A percentile compares a stretch with the other conserved stretches of the same genome.
These are phyloP conservation scores for Orthonevra nobilis DNA, from an alignment of 2,888 invertebrate genomes.

Conservation along the genomic window DNA sequence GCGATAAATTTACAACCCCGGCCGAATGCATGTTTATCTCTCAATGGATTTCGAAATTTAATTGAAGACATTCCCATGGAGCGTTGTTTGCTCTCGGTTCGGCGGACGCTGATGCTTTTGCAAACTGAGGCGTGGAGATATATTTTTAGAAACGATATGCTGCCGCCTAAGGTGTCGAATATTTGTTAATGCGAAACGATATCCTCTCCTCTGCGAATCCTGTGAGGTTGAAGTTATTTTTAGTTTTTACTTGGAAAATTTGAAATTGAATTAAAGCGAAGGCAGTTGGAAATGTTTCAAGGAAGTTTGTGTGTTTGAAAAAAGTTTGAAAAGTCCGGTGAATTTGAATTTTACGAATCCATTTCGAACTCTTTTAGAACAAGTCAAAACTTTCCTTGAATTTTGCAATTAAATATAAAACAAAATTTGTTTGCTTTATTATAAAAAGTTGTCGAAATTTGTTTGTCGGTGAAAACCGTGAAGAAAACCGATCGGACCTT, in stretches of 20 bases:
- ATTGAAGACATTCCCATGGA: constrained; percentile 65
- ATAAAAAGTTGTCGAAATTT: too few relatives aligned
- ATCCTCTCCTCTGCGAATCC: constrained; percentile 8
- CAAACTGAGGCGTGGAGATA: not conserved
- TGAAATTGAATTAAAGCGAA: too few relatives aligned
- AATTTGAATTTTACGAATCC: not conserved
- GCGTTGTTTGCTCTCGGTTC: not conserved
- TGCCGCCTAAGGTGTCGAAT: constrained; percentile 21
- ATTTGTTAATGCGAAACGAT: constrained; percentile 8
- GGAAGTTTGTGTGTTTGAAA: not conserved
- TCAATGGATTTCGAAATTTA: constrained; percentile 45
- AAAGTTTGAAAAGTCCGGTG: not conserved
- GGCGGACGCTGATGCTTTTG: not conserved
- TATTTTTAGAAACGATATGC: constrained; percentile 51
- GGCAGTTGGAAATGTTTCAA: too few relatives aligned
- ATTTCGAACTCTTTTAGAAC: too few relatives aligned
- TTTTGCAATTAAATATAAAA: not conserved
- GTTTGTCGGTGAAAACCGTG: too few relatives aligned
- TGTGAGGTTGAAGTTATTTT: constrained; percentile 23
- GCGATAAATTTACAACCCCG: constrained; percentile 11
- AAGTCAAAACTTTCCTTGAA: too few relatives aligned
- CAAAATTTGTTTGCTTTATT: too few relatives aligned
- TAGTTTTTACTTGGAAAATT: too few relatives aligned
- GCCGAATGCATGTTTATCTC: not conserved
- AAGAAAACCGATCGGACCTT: too few relatives aligned